A percentile compares a stretch with the other conserved stretches of the same genome.
phyloP scores from a whole-genome alignment of 2,113 vertebrate genomes.

The Leucosticte australis region DNA sequence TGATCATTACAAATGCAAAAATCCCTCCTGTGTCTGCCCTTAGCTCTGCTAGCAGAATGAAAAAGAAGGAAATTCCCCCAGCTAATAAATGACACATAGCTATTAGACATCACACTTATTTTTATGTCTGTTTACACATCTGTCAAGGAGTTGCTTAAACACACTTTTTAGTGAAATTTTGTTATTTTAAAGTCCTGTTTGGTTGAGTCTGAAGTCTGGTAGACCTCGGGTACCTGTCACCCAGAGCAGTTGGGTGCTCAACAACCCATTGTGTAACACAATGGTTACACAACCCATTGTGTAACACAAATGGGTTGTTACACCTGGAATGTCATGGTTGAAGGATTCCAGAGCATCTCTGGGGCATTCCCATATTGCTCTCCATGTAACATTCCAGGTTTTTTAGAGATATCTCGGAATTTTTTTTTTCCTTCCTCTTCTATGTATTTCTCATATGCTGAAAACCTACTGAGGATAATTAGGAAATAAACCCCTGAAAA shows the following conservation, averaged over 20 bases:
- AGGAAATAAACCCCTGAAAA: conserved; percentile 2
- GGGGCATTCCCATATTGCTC: background rate
- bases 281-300: too few relatives aligned
- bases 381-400: background rate
- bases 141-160: background rate
- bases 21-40: background rate
- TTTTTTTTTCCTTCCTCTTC: background rate
- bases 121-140: background rate
- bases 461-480: conserved; percentile 21
- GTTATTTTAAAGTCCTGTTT: background rate
- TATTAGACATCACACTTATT: background rate
- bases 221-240: background rate
- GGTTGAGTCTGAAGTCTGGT: background rate
- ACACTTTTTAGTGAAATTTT: background rate
- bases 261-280: too few relatives aligned
- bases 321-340: background rate
- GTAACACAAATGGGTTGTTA: background rate
- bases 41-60: background rate
- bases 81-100: background rate
- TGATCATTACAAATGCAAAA: background rate
- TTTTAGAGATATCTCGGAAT: background rate
- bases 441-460: background rate
- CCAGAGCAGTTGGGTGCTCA: background rate
- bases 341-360: background rate
- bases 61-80: background rate